These are phyloP conservation scores for Octomys mimax DNA, from an alignment of 2,797 vertebrate species.

Conservation along the genomic window DNA sequence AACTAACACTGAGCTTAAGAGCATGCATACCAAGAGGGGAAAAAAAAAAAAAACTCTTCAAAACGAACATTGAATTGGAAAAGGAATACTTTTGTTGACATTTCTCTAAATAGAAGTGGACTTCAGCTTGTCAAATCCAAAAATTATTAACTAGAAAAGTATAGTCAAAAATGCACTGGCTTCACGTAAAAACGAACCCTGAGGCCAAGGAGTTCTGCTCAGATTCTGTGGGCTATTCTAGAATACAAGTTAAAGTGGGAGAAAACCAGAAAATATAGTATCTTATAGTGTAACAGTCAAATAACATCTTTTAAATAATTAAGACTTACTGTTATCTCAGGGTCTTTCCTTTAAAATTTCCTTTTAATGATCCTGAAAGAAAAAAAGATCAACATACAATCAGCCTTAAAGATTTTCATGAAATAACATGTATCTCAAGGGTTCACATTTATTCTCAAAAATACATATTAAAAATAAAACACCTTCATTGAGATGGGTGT, in stretches of 20 bases:
- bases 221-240: background rate
- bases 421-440: background rate
- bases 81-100: slow-evolving; percentile 55
- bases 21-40: slow-evolving; percentile 45
- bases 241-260: background rate
- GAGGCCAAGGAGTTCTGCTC: background rate
- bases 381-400: slow-evolving; percentile 21
- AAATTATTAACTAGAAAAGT: slow-evolving; percentile 50
- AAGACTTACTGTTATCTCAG: slow-evolving; percentile 67
- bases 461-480: background rate
- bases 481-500: background rate
- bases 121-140: slow-evolving; percentile 38
- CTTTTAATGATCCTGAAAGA: slow-evolving; percentile 58
- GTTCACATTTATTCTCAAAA: background rate
- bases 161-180: slow-evolving; percentile 50
- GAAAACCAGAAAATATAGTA: background rate
- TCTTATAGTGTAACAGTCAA: background rate
- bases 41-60: slow-evolving; percentile 48
- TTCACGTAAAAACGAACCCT: slow-evolving; percentile 47
- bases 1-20: slow-evolving; percentile 12
- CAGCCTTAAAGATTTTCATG: background rate
- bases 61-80: slow-evolving; percentile 55
- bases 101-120: slow-evolving; percentile 46
- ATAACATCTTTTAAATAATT: slow-evolving; percentile 12
- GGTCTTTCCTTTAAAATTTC: background rate